Conservation (phyloP, 2,113 vertebrate genomes). For the Tor tambroides region DNA sequence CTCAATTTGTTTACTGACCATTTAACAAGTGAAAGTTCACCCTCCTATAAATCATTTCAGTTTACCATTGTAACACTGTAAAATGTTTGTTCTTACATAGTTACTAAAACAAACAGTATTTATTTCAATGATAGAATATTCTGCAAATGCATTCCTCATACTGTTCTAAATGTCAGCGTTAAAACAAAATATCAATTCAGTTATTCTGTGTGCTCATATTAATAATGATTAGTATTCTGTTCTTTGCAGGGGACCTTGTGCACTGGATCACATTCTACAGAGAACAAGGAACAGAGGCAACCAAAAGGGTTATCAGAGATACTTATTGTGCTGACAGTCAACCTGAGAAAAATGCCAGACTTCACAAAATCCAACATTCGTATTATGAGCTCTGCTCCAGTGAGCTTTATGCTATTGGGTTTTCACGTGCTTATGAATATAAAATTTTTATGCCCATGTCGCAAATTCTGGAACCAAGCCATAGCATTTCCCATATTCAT, state of each 20-base stretch:
- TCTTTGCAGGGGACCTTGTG: neutral
- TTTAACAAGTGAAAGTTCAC: too few relatives aligned
- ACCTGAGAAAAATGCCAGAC: neutral
- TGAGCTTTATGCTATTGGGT: neutral
- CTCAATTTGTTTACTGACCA: too few relatives aligned
- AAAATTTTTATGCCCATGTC: neutral
- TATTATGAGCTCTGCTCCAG: neutral
- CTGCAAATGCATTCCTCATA: too few relatives aligned
- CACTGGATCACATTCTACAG: neutral
- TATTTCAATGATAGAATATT: too few relatives aligned
- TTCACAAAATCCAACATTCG: neutral
- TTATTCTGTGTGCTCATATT: too few relatives aligned
- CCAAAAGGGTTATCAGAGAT: neutral
- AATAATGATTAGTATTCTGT: neutral
- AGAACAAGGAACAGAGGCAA: neutral
- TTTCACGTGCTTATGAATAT: neutral
- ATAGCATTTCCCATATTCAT: fast-evolving
- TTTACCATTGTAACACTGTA: too few relatives aligned
- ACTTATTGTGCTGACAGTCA: neutral
- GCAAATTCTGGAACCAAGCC: too few relatives aligned
- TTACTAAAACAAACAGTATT: too few relatives aligned
- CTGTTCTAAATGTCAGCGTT: too few relatives aligned
- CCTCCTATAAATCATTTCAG: too few relatives aligned
- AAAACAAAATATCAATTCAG: too few relatives aligned
- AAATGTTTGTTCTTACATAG: too few relatives aligned